phyloP scores from a whole-genome alignment of 2,888 invertebrate genomes.

The Protophormia terraenovae region DNA sequence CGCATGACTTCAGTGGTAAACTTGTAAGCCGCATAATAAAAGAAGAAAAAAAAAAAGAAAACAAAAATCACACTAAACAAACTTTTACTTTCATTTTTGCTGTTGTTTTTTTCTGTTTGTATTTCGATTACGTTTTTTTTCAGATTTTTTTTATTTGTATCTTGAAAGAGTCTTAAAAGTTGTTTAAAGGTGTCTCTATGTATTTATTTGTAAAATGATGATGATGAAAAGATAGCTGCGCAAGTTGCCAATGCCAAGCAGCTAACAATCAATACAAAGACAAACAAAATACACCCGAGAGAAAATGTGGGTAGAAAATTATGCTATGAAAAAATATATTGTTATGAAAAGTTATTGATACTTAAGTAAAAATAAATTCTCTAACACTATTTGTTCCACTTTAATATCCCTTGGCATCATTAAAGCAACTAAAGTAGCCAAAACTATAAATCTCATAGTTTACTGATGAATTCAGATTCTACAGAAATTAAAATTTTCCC shows the following conservation, averaged over 20 bases:
- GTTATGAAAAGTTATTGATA: too few species aligned
- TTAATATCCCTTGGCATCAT: too few species aligned
- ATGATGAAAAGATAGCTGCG: constrained; percentile 1
- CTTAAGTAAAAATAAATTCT: too few species aligned
- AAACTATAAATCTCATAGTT: too few species aligned
- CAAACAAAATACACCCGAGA: not conserved
- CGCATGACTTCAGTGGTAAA: not conserved
- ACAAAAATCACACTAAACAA: not conserved
- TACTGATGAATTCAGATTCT: too few species aligned
- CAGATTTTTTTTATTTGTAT: constrained; percentile 7
- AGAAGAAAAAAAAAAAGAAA: not conserved
- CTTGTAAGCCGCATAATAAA: constrained; percentile 25
- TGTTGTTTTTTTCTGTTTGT: constrained; percentile 1
- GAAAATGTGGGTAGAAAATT: not conserved
- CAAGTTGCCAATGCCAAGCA: not conserved
- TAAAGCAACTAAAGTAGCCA: too few species aligned
- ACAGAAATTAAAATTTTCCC: too few species aligned
- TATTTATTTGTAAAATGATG: not conserved
- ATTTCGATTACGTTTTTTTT: constrained; percentile 28
- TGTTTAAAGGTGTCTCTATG: constrained; percentile 7
- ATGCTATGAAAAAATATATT: not conserved
- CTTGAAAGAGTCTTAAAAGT: constrained; percentile 21
- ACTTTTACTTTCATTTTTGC: constrained; percentile 64
- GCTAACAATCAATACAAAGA: not conserved
- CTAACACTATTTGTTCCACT: too few species aligned